Base-by-base conservation (phyloP, 2,113 vertebrate genomes). In the Microcebus jonahi region DNA sequence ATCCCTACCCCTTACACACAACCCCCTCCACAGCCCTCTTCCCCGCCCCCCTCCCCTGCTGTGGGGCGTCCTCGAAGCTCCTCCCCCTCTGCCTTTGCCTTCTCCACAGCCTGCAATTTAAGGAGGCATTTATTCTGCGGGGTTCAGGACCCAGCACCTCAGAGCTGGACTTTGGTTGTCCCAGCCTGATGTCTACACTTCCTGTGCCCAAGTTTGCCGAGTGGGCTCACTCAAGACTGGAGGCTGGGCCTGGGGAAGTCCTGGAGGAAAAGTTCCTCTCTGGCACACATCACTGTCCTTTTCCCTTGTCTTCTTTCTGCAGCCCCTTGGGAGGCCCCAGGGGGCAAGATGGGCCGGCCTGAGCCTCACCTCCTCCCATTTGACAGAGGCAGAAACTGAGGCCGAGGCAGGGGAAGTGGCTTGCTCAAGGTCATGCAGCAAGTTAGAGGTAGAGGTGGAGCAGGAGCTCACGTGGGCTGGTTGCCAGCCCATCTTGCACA, bases 21-120 rank as follows among this genome's bases (percentile, higher is more conserved):
- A 53, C 59, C 27, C 61, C 79, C 75, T 29, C 15, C 96, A 95
- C 96, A 88, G 95, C 94, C 76, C 91, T 93, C 87, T 71, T 85
- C 57, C 63, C 70, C 12, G 25, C 48, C 87, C 36, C 25, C 23
- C 55, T 63, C 34, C n/a, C 29, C 84, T 0, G 45, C 27, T 65
- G 68, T n/a, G 29, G 80, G 65, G 85, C 91, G 50, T 55, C 50
- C 31, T n/a, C 34, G 34, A 55, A 45, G 50, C 10, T 55, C 48
- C 50, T 8, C 31, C 76, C 76, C 20, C 11, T n/a, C 48, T 23
- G 76, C 11, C 20, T 79, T 79, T 17, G 31, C 76, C 18, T 79
- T 53, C 48, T 2, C 79, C 0, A 53, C 85, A 81, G 34, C 83
- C 92, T 48, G 92, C 92, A 77, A 75, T 91, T 90, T 50, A 48